phyloP scores from a whole-genome alignment of 2,888 invertebrate species.

The Philaethria dido region DNA sequence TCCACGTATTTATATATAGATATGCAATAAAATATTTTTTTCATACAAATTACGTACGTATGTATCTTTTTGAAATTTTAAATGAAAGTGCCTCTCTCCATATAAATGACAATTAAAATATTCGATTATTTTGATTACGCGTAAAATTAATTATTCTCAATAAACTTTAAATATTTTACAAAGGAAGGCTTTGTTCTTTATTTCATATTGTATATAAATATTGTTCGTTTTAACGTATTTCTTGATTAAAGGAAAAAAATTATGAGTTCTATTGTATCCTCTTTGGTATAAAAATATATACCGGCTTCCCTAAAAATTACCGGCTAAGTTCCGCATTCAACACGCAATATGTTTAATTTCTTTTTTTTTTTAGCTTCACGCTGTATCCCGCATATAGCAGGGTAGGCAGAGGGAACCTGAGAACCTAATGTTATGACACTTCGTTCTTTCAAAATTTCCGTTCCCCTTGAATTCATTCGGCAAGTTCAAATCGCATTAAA shows the following conservation, averaged over 20 bases:
- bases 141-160: conserved; percentile 11
- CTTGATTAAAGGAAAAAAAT: conserved; percentile 19
- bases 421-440: too few relatives aligned
- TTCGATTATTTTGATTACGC: conserved; percentile 20
- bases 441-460: too few relatives aligned
- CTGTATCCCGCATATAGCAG: neutral
- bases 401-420: neutral
- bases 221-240: neutral
- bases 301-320: too few relatives aligned
- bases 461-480: too few relatives aligned
- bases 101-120: conserved; percentile 10
- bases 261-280: too few relatives aligned
- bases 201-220: conserved; percentile 6
- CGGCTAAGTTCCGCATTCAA: too few relatives aligned
- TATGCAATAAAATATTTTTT: too few relatives aligned
- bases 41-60: neutral
- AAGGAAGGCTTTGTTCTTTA: conserved; percentile 1
- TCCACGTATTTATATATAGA: too few relatives aligned
- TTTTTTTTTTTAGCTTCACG: neutral
- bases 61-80: neutral
- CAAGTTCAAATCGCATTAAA: too few relatives aligned
- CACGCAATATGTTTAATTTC: too few relatives aligned
- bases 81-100: neutral
- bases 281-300: too few relatives aligned
- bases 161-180: conserved; percentile 11